Conservation (phyloP, 2,797 vertebrate genomes). For the Aphelocoma californica region DNA sequence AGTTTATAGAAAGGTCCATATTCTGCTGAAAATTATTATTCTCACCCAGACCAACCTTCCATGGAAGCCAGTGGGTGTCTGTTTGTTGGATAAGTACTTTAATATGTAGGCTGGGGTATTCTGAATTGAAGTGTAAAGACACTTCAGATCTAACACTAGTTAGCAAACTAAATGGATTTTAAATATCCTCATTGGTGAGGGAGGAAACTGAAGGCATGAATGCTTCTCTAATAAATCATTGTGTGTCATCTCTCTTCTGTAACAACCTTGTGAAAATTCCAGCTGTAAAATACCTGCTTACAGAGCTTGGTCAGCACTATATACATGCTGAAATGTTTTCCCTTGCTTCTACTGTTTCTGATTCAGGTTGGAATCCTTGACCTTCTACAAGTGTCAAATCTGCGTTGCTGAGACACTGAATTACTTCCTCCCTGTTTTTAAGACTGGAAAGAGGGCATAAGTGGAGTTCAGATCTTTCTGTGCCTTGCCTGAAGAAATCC, state of each 20-base stretch:
- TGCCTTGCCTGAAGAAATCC: background rate
- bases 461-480: background rate
- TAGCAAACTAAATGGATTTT: background rate
- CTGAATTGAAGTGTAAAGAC: background rate
- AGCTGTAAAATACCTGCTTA: constrained; percentile 2
- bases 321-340: background rate
- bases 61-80: background rate
- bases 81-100: background rate
- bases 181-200: background rate
- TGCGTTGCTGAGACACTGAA: background rate
- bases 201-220: background rate
- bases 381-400: background rate
- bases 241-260: background rate
- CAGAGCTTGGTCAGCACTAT: background rate
- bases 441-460: background rate
- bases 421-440: background rate
- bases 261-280: background rate
- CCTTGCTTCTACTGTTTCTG: background rate
- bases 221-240: background rate
- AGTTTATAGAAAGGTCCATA: background rate
- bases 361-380: background rate
- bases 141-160: background rate
- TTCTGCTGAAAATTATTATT: background rate
- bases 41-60: background rate
- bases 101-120: background rate